These are phyloP conservation scores for Vulpes vulpes DNA, from an alignment of 2,113 vertebrate genomes.

Conservation along the genomic window DNA sequence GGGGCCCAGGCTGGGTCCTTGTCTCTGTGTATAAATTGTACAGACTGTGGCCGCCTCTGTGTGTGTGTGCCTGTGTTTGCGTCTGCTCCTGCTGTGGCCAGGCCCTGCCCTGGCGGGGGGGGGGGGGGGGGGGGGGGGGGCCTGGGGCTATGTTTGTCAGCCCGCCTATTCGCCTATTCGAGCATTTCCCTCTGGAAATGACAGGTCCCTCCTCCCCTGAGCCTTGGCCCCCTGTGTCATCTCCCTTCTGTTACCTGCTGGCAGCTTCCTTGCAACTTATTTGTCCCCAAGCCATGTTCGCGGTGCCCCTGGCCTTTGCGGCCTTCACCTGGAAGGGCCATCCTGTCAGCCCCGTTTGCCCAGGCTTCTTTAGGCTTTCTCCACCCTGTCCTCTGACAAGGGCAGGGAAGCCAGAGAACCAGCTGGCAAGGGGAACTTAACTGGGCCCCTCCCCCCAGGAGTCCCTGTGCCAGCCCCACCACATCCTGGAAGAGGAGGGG, in stretches of 20 bases:
- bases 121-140: no score
- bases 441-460: slow-evolving; percentile 86
- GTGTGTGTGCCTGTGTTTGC: slow-evolving; percentile 11
- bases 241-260: slow-evolving; percentile 8
- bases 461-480: slow-evolving; percentile 88
- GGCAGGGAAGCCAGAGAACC: neutral
- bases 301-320: neutral
- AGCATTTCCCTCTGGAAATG: slow-evolving; percentile 45
- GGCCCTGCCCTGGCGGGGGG: neutral
- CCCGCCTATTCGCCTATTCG: neutral
- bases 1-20: slow-evolving; percentile 42
- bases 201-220: neutral
- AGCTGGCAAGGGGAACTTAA: slow-evolving; percentile 39
- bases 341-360: neutral
- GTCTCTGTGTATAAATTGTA: slow-evolving; percentile 83
- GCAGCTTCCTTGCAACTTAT: slow-evolving; percentile 23
- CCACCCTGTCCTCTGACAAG: neutral
- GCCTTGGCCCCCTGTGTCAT: neutral
- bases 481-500: slow-evolving; percentile 90
- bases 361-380: neutral
- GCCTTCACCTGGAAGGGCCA: neutral
- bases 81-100: neutral
- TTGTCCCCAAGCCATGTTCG: neutral
- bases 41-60: slow-evolving; percentile 59
- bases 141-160: neutral